phyloP scores from a whole-genome alignment of 2,888 invertebrate genomes.

The Polymixis flavicincta region DNA sequence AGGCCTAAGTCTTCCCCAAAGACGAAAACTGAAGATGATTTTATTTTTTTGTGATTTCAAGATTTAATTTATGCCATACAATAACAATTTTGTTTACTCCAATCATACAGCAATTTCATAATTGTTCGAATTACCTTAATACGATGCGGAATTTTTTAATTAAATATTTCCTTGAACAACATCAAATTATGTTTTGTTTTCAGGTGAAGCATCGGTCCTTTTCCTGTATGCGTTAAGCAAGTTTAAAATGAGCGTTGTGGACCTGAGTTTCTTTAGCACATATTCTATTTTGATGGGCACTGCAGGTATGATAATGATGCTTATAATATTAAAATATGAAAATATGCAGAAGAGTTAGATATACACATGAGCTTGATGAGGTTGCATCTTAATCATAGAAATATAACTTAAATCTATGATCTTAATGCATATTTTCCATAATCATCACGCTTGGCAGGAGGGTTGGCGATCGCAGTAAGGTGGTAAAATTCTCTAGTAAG shows the following conservation, averaged over 20 bases:
- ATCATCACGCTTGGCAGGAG: no score
- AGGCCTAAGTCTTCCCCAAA: not conserved
- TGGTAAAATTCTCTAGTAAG: no score
- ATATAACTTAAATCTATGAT: no score
- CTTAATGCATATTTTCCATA: no score
- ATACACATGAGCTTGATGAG: not conserved
- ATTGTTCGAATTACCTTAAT: slow-evolving; percentile 5
- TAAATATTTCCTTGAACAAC: slow-evolving; percentile 17
- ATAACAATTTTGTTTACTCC: slow-evolving; percentile 1
- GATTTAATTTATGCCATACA: slow-evolving; percentile 22
- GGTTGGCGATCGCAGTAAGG: no score
- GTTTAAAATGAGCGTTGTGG: slow-evolving; percentile 88
- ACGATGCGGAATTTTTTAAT: slow-evolving; percentile 14
- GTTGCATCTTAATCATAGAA: no score
- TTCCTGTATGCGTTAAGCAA: slow-evolving; percentile 88
- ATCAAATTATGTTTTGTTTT: slow-evolving; percentile 65
- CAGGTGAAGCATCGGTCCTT: slow-evolving; percentile 88
- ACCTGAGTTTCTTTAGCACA: slow-evolving; percentile 88
- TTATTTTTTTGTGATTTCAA: slow-evolving; percentile 14
- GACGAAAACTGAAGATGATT: slow-evolving; percentile 3
- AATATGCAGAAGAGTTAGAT: not conserved
- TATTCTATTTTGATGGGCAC: slow-evolving; percentile 87
- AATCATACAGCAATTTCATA: slow-evolving; percentile 19
- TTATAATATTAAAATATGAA: not conserved
- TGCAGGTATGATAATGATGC: slow-evolving; percentile 78